Conservation (phyloP, 1,140 invertebrate species). For the Ceratina calcarata region DNA sequence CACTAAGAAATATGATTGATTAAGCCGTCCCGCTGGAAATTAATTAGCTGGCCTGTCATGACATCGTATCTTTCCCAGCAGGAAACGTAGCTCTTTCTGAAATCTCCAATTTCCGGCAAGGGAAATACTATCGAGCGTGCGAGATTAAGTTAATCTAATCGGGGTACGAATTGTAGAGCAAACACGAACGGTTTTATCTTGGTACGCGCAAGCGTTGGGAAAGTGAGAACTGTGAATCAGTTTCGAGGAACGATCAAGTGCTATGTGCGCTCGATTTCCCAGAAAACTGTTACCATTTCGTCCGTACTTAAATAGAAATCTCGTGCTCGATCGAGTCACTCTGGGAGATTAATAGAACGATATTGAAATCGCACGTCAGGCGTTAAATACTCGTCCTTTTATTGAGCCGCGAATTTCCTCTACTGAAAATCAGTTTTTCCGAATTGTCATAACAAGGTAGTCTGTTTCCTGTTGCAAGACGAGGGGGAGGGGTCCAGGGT, state of each 20-base stretch:
- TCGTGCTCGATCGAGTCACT: no score
- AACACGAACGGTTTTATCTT: background rate
- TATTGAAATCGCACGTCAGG: background rate
- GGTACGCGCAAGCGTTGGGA: background rate
- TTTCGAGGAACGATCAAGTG: background rate
- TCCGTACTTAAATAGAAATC: background rate
- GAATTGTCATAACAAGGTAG: no score
- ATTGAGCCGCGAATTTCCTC: no score
- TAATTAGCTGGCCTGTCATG: no score
- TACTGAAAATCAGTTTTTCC: no score
- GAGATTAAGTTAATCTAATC: slow-evolving; percentile 38
- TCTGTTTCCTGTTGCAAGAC: no score
- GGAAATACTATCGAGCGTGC: background rate
- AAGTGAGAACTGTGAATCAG: slow-evolving; percentile 8
- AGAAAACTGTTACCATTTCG: background rate
- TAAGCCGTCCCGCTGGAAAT: no score
- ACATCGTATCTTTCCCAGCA: no score
- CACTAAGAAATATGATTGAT: background rate
- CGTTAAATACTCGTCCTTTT: no score
- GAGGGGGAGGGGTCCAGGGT: no score
- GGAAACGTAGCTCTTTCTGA: background rate
- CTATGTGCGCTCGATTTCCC: background rate
- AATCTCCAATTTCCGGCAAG: background rate
- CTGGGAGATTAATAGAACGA: background rate
- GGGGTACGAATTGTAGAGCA: background rate